A percentile compares a stretch with the other conserved stretches of the same genome.
These are phyloP conservation scores for Lipophrys pholis DNA, from an alignment of 2,113 vertebrate genomes.

Conservation along the genomic window DNA sequence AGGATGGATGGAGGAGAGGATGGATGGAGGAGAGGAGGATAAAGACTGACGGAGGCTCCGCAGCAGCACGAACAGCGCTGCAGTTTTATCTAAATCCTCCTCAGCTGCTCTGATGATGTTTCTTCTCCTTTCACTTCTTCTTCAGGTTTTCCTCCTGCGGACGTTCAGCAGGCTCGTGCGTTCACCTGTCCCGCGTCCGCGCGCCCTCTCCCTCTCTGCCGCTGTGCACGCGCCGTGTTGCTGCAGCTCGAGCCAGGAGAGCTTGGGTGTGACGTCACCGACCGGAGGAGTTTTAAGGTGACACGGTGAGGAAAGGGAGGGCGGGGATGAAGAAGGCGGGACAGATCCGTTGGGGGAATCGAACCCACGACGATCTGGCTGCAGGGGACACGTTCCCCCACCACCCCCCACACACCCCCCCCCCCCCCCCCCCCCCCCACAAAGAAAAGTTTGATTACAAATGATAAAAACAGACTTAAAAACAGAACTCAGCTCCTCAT, in stretches of 20 bases:
- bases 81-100: no score
- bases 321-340: no score
- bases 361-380: no score
- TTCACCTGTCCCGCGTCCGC: conserved; percentile 64
- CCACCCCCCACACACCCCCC: no score
- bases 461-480: no score
- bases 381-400: no score
- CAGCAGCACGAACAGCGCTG: background rate
- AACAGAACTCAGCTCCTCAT: no score
- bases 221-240: conserved; percentile 41
- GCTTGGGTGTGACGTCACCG: conserved; percentile 67
- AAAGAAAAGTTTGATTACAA: no score
- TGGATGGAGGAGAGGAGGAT: conserved; percentile 1
- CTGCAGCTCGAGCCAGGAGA: conserved; percentile 52
- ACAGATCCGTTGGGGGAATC: no score
- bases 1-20: conserved; percentile 17
- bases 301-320: conserved; percentile 3
- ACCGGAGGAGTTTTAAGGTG: conserved; percentile 45
- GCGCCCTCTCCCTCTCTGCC: conserved; percentile 32
- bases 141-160: conserved; percentile 45
- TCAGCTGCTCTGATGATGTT: background rate
- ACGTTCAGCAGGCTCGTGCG: conserved; percentile 56
- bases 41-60: conserved; percentile 13
- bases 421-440: no score
- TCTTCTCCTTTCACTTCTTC: conserved; percentile 10